Percentiles rank a stretch among this genome's conserved stretches.
These are phyloP conservation scores for Gadus macrocephalus DNA, from an alignment of 2,113 vertebrate genomes.

Conservation along the genomic window DNA sequence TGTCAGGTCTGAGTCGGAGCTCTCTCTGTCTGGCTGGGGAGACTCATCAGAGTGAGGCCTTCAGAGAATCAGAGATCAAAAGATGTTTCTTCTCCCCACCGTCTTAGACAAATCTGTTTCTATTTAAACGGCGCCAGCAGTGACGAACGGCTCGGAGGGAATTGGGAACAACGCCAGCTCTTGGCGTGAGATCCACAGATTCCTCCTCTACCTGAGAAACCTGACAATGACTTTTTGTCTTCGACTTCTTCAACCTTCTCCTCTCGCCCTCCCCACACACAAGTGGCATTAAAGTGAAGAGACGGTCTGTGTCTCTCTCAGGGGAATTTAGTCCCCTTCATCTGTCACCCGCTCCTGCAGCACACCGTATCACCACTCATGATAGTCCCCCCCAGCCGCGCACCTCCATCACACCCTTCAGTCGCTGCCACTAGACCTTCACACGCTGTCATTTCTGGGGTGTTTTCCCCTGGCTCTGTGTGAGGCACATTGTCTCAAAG, in stretches of 20 bases:
- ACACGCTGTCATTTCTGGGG: constrained; percentile 35
- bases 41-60: too few species aligned
- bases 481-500: constrained; percentile 15
- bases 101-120: background rate
- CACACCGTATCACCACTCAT: background rate
- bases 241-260: too few species aligned
- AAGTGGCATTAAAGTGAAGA: constrained; percentile 37
- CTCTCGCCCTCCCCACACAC: constrained; percentile 16
- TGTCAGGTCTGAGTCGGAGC: too few species aligned
- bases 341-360: constrained; percentile 8
- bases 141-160: background rate
- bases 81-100: too few species aligned
- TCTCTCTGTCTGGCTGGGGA: too few species aligned
- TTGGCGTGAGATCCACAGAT: constrained; percentile 21
- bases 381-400: background rate
- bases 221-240: constrained; percentile 24
- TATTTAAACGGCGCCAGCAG: background rate
- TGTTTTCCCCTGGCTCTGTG: constrained; percentile 36
- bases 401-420: constrained; percentile 21
- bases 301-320: constrained; percentile 14
- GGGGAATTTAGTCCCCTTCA: constrained; percentile 26
- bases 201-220: constrained; percentile 32
- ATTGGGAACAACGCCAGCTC: background rate
- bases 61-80: too few species aligned
- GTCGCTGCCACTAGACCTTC: constrained; percentile 38